These are phyloP conservation scores for Bufotes viridis DNA, from an alignment of 2,797 vertebrate species.

Conservation along the genomic window DNA sequence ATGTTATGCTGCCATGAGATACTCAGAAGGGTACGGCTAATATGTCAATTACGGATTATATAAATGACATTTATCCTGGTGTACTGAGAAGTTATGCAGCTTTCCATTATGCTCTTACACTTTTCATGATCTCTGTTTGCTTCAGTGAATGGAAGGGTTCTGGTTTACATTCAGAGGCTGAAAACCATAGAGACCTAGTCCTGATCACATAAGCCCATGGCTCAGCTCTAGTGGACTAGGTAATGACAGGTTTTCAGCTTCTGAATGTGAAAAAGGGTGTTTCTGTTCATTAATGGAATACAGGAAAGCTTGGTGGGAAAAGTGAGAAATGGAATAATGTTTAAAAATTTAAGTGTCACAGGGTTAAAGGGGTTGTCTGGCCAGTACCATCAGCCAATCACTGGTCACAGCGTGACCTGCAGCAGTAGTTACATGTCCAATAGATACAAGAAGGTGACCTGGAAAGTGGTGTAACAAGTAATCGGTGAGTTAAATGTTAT, in stretches of 20 bases:
- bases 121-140: not conserved
- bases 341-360: not conserved
- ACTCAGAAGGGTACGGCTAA: conserved; percentile 87
- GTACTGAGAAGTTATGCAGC: not conserved
- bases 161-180: not conserved
- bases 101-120: too few species aligned
- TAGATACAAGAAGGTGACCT: too few species aligned
- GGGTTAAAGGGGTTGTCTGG: not conserved
- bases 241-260: not conserved
- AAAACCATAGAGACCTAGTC: not conserved
- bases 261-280: not conserved
- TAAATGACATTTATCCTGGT: too few species aligned
- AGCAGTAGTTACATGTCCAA: too few species aligned
- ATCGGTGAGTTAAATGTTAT: too few species aligned
- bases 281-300: not conserved
- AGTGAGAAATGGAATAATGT: not conserved
- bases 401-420: too few species aligned
- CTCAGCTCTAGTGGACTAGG: not conserved
- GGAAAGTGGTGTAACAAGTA: too few species aligned
- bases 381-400: too few species aligned
- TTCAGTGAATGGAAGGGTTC: not conserved
- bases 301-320: not conserved
- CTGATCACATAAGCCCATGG: too few species aligned
- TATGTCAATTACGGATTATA: too few species aligned
- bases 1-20: conserved; percentile 95